These are phyloP conservation scores for Clostera curtula DNA, from an alignment of 2,888 invertebrate genomes.

Conservation along the genomic window DNA sequence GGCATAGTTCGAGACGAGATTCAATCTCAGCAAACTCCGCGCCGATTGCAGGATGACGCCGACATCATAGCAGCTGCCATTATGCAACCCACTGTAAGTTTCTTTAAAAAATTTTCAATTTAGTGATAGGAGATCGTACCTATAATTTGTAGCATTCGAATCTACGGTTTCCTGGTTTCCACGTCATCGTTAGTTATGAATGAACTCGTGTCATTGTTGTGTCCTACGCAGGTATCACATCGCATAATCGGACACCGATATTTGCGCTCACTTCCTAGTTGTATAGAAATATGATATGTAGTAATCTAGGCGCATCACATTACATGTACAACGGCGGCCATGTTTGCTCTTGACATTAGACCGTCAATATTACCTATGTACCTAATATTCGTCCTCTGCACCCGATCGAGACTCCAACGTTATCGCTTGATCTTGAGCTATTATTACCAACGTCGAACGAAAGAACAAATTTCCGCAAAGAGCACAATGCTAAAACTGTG, in stretches of 20 bases:
- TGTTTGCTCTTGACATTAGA: slow-evolving; percentile 52
- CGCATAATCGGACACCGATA: slow-evolving; percentile 3
- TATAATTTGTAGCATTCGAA: slow-evolving; percentile 3
- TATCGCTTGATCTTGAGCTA: slow-evolving; percentile 28
- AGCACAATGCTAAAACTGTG: slow-evolving; percentile 5
- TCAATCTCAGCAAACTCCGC: slow-evolving; percentile 31
- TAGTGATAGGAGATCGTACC: too few species aligned
- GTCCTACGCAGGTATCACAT: slow-evolving; percentile 3
- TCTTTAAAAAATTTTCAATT: slow-evolving; percentile 15
- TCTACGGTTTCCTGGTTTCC: slow-evolving; percentile 1
- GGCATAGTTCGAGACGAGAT: slow-evolving; percentile 27
- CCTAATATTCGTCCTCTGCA: slow-evolving; percentile 37
- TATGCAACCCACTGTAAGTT: slow-evolving; percentile 63
- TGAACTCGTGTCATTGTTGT: slow-evolving; percentile 3
- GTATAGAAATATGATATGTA: slow-evolving; percentile 14
- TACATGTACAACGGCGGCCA: slow-evolving; percentile 38
- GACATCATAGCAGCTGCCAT: slow-evolving; percentile 37
- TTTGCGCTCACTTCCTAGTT: slow-evolving; percentile 7
- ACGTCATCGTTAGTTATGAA: slow-evolving; percentile 1
- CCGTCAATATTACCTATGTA: slow-evolving; percentile 35
- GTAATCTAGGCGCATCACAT: slow-evolving; percentile 21
- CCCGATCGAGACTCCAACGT: slow-evolving; percentile 31
- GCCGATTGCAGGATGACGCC: slow-evolving; percentile 33
- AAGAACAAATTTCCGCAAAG: slow-evolving; percentile 13
- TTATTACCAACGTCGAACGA: slow-evolving; percentile 18